phyloP scores from a whole-genome alignment of 2,888 invertebrate genomes.

The Tetragonula carbonaria region DNA sequence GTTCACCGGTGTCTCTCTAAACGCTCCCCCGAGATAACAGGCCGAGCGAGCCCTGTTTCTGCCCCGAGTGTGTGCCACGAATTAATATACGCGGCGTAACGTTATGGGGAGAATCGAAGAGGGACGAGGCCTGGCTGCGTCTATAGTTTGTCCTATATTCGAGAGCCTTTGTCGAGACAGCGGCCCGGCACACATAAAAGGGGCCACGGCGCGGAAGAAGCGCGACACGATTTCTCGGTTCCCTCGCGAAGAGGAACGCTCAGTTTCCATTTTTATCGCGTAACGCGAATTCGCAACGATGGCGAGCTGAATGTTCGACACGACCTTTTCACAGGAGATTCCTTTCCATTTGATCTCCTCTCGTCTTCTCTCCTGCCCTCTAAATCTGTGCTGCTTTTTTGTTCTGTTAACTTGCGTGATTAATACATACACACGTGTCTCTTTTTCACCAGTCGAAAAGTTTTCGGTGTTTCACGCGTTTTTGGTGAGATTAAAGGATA shows the following conservation, averaged over 20 bases:
- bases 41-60: conserved; percentile 17
- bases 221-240: conserved; percentile 8
- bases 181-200: conserved; percentile 9
- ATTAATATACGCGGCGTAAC: conserved; percentile 31
- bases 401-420: neutral
- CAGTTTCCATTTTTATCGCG: neutral
- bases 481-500: too few relatives aligned
- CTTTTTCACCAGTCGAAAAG: too few relatives aligned
- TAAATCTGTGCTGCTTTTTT: too few relatives aligned
- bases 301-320: neutral
- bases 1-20: conserved; percentile 19
- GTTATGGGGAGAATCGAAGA: conserved; percentile 17
- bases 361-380: neutral
- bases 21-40: conserved; percentile 35
- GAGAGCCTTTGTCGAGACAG: conserved; percentile 13
- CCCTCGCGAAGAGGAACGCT: too few relatives aligned
- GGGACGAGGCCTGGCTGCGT: conserved; percentile 1
- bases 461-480: too few relatives aligned
- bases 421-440: too few relatives aligned
- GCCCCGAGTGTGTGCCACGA: conserved; percentile 14
- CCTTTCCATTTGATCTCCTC: neutral
- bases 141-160: conserved; percentile 44
- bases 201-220: neutral
- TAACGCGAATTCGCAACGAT: neutral
- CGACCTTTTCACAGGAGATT: conserved; percentile 5